Base-by-base conservation (phyloP, 2,797 vertebrate genomes). In the Squalus acanthias region DNA sequence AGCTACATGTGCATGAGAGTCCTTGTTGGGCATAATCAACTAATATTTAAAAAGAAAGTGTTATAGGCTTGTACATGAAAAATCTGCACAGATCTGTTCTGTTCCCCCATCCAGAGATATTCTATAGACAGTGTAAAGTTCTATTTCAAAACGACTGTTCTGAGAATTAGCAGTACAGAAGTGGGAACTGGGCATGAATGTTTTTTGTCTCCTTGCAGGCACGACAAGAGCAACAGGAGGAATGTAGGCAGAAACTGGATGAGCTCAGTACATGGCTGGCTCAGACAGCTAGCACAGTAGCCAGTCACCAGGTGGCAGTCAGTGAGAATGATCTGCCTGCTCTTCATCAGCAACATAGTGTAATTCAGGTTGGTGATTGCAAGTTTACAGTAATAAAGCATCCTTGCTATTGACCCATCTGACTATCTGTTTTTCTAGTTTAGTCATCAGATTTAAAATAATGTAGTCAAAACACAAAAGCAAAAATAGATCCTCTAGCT, bases 221-320 rank as follows among this genome's bases (percentile, higher is more conserved):
- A 1, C 98, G 99, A 85, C 98, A 99, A 97, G 99, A 99, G 97
- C 99, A 99, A 96, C 99, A 99, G 97, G 97, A 98, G 5, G 98
- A 98, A 88, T 99, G 98, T 96, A 98, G 98, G 0, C 98, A 98
- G 97, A 99, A 99, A 97, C 97, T 99, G 96, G 98, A 99, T 7
- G 98, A 98, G 96, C 98, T 99, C 76, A 97, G 97, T 85, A 96
- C 96, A 97, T 99, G 99, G 99, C 97, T 99, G 97, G 98, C 97
- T 17, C 98, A 98, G 96, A 98, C 99, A 0, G 98, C 99, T 96
- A 97, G 97, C 89, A 6, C 97, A 0, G 96, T 99, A 97, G 97
- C 97, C 69, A 97, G 96, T 97, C 98, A 98, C 97, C 98, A 97
- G 96, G 96, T 96, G 0, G 97, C 97, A 96, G 96, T 97, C 15